phyloP scores from a whole-genome alignment of 2,888 invertebrate genomes.

The Diaperis boleti region DNA sequence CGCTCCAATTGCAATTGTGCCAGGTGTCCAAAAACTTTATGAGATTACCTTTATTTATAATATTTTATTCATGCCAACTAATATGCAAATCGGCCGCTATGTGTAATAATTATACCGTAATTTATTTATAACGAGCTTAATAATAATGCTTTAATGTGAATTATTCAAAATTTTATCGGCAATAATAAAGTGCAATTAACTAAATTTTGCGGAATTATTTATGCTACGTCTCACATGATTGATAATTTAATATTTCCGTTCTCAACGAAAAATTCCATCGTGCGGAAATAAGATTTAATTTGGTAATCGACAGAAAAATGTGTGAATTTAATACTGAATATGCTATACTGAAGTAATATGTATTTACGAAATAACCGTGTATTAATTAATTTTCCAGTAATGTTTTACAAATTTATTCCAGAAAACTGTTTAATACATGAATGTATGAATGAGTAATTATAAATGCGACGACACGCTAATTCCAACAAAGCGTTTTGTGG shows the following conservation, averaged over 20 bases:
- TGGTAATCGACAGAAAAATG: too few relatives aligned
- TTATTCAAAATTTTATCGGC: slow-evolving; percentile 26
- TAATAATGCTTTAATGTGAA: slow-evolving; percentile 25
- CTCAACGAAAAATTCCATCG: neutral
- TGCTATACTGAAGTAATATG: too few relatives aligned
- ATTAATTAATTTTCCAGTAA: too few relatives aligned
- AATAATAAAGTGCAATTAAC: slow-evolving; percentile 27
- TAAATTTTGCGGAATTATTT: slow-evolving; percentile 28
- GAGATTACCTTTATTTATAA: slow-evolving; percentile 19
- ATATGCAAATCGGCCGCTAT: slow-evolving; percentile 19
- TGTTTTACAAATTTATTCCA: too few relatives aligned
- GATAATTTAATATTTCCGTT: slow-evolving; percentile 16
- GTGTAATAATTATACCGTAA: slow-evolving; percentile 47
- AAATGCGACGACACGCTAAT: too few relatives aligned
- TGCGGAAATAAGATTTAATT: too few relatives aligned
- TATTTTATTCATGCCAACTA: slow-evolving; percentile 26
- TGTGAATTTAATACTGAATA: too few relatives aligned
- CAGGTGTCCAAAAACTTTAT: slow-evolving; percentile 5
- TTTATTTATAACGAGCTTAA: slow-evolving; percentile 39
- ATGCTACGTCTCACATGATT: slow-evolving; percentile 21
- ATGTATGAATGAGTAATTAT: too few relatives aligned
- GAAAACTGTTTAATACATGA: too few relatives aligned
- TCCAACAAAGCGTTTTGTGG: too few relatives aligned
- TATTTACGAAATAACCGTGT: too few relatives aligned
- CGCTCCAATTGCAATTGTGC: slow-evolving; percentile 1